Conservation (phyloP, 1,140 invertebrate species). For the Octopus bimaculoides region DNA sequence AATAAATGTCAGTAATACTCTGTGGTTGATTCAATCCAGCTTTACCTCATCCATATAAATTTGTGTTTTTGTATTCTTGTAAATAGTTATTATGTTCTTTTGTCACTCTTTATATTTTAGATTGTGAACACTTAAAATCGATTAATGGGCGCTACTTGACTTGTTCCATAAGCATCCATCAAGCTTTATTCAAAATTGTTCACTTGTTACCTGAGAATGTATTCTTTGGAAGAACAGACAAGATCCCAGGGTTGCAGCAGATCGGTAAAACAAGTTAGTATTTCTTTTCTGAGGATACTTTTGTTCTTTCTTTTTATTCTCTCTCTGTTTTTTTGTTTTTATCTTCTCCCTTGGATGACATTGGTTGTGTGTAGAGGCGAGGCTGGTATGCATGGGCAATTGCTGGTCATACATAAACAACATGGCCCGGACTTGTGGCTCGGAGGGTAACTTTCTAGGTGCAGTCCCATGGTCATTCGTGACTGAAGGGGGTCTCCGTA, state of each 20-base stretch:
- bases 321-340: too few relatives aligned
- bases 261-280: conserved; percentile 21
- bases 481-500: too few relatives aligned
- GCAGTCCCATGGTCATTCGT: too few relatives aligned
- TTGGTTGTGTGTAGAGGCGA: too few relatives aligned
- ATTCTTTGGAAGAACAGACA: conserved; percentile 44
- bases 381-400: too few relatives aligned
- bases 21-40: not conserved
- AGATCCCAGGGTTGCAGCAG: conserved; percentile 45
- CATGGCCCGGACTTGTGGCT: too few relatives aligned
- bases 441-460: too few relatives aligned
- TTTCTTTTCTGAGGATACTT: too few relatives aligned
- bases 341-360: too few relatives aligned
- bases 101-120: conserved; percentile 19
- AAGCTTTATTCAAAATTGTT: conserved; percentile 39
- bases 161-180: conserved; percentile 42
- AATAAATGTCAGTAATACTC: not conserved
- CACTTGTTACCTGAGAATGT: conserved; percentile 53
- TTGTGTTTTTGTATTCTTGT: not conserved
- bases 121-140: conserved; percentile 31
- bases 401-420: too few relatives aligned
- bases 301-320: too few relatives aligned
- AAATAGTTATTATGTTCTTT: conserved; percentile 8
- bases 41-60: not conserved
- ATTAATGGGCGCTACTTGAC: conserved; percentile 41